Conservation (phyloP, 2,888 invertebrate genomes). For the Vandiemenella viatica region DNA sequence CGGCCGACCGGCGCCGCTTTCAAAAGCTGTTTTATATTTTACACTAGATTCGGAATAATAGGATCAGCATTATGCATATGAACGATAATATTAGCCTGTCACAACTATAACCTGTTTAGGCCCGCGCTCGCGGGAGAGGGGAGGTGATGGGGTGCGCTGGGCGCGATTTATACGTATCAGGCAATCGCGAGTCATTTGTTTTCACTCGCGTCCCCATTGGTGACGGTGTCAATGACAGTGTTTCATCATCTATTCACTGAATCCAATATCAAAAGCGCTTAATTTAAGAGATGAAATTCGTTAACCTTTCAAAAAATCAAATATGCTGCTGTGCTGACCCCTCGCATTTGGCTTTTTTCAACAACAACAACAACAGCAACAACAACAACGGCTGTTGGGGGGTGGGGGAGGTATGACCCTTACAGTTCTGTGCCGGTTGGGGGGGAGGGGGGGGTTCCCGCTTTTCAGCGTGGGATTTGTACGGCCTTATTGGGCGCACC, state of each 20-base stretch:
- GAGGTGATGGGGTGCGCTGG: no score
- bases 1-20: no score
- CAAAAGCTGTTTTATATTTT: slow-evolving; percentile 5
- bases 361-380: no score
- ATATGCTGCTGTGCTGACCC: slow-evolving; percentile 2
- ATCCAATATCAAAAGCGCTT: slow-evolving; percentile 5
- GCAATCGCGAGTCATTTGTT: slow-evolving; percentile 4
- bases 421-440: no score
- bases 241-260: slow-evolving; percentile 5
- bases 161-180: slow-evolving; percentile 3
- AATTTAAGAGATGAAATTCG: slow-evolving; percentile 5
- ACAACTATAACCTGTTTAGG: slow-evolving; percentile 2
- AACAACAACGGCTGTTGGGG: no score
- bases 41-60: slow-evolving; percentile 4
- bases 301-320: slow-evolving; percentile 5
- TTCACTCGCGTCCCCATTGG: background rate
- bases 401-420: background rate
- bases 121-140: no score
- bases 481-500: background rate
- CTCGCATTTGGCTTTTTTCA: background rate
- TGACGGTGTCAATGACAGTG: slow-evolving; percentile 4
- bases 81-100: slow-evolving; percentile 5
- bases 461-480: slow-evolving; percentile 1
- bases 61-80: slow-evolving; percentile 5
- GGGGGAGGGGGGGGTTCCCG: background rate